phyloP scores from a whole-genome alignment of 1,140 invertebrate species.

The Gryllus bimaculatus region DNA sequence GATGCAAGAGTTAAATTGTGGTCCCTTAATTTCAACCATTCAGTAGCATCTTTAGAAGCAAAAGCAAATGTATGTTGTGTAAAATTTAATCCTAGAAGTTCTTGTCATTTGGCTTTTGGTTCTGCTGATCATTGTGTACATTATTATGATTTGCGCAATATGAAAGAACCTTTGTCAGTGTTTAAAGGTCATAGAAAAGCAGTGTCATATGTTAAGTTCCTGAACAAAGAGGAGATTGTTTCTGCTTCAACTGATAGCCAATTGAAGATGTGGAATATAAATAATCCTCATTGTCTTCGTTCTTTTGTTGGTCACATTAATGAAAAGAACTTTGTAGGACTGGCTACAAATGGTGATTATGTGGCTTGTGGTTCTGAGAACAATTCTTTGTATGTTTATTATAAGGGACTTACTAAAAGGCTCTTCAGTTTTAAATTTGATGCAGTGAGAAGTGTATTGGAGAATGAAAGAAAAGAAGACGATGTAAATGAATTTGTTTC shows the following conservation, averaged over 20 bases:
- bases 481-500: constrained; percentile 91
- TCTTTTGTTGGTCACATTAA: constrained; percentile 91
- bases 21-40: constrained; percentile 79
- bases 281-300: constrained; percentile 66
- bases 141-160: constrained; percentile 88
- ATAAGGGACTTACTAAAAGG: constrained; percentile 80
- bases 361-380: constrained; percentile 94
- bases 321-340: constrained; percentile 94
- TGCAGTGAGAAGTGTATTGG: constrained; percentile 66
- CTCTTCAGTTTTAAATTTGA: constrained; percentile 86
- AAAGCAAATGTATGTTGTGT: constrained; percentile 96
- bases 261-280: constrained; percentile 87
- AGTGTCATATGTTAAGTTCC: constrained; percentile 92
- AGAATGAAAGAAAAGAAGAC: constrained; percentile 69
- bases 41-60: constrained; percentile 76
- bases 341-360: constrained; percentile 92
- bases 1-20: constrained; percentile 92
- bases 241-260: constrained; percentile 93
- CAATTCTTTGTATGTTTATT: constrained; percentile 89
- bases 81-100: constrained; percentile 85
- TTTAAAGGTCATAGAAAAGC: constrained; percentile 92
- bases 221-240: constrained; percentile 81
- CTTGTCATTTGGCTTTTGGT: constrained; percentile 82
- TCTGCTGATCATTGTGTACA: constrained; percentile 95
- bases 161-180: constrained; percentile 69